phyloP scores from a whole-genome alignment of 2,888 invertebrate genomes.

The Trissonchulus sp. region DNA sequence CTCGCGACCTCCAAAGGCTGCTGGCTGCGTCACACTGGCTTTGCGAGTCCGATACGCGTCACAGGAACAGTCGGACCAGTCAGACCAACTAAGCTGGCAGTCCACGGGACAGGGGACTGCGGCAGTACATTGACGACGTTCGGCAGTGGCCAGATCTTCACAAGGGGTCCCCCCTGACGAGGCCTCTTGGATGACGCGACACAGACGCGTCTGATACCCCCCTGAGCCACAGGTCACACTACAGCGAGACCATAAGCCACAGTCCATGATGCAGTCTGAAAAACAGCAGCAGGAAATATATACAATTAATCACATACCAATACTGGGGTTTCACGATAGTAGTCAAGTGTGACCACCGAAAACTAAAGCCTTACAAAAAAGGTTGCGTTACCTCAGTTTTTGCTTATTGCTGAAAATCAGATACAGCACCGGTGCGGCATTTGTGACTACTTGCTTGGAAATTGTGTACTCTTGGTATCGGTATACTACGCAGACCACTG shows the following conservation, averaged over 20 bases:
- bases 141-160: neutral
- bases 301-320: too few species aligned
- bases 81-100: neutral
- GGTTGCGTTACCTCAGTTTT: too few species aligned
- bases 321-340: too few species aligned
- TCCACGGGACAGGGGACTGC: neutral
- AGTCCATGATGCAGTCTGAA: neutral
- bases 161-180: neutral
- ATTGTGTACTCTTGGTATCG: too few species aligned
- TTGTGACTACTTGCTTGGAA: too few species aligned
- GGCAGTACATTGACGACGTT: neutral
- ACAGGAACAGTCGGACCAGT: neutral
- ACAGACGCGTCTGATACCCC: neutral
- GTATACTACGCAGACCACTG: too few species aligned
- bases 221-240: neutral
- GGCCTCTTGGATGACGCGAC: neutral
- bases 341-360: too few species aligned
- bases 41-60: neutral
- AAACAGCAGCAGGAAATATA: neutral
- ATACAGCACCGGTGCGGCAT: too few species aligned
- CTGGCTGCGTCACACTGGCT: neutral
- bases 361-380: too few species aligned
- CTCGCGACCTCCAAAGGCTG: neutral
- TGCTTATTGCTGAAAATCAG: too few species aligned
- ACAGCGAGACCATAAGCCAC: neutral